These are phyloP conservation scores for Danio tinwini DNA, from an alignment of 2,797 vertebrate species.

Conservation along the genomic window DNA sequence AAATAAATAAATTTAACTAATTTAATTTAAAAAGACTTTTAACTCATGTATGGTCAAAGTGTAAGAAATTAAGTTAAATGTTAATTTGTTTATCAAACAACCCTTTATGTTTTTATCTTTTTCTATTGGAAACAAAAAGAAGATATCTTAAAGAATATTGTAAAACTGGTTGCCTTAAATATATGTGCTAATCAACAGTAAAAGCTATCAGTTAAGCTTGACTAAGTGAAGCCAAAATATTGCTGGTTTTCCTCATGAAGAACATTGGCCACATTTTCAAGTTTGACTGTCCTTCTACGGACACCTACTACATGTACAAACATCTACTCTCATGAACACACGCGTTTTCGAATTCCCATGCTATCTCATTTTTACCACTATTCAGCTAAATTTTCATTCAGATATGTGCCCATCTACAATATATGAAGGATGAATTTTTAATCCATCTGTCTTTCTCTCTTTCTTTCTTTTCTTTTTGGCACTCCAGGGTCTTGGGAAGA, in stretches of 20 bases:
- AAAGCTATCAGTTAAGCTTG: not conserved
- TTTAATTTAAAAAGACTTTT: no score
- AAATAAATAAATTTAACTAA: no score
- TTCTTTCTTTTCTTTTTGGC: conserved; percentile 40
- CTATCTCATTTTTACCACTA: conserved; percentile 45
- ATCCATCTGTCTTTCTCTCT: conserved; percentile 39
- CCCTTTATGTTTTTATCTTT: no score
- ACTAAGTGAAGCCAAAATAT: not conserved
- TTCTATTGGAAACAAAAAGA: no score
- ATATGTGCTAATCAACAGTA: no score
- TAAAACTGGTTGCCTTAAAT: no score
- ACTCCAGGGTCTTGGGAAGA: conserved; percentile 66
- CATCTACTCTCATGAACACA: conserved; percentile 66
- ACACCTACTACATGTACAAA: conserved; percentile 61
- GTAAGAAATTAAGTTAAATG: no score
- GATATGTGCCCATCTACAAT: conserved; percentile 44
- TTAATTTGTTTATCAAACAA: no score
- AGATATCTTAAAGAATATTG: no score
- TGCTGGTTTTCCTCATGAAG: not conserved
- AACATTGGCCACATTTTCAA: conserved; percentile 3
- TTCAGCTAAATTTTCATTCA: conserved; percentile 56
- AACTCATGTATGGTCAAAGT: no score
- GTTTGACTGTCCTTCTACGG: not conserved
- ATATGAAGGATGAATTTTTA: conserved; percentile 46
- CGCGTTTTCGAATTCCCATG: conserved; percentile 57